phyloP scores from a whole-genome alignment of 2,888 invertebrate genomes.

The Tenthredo mesomela region DNA sequence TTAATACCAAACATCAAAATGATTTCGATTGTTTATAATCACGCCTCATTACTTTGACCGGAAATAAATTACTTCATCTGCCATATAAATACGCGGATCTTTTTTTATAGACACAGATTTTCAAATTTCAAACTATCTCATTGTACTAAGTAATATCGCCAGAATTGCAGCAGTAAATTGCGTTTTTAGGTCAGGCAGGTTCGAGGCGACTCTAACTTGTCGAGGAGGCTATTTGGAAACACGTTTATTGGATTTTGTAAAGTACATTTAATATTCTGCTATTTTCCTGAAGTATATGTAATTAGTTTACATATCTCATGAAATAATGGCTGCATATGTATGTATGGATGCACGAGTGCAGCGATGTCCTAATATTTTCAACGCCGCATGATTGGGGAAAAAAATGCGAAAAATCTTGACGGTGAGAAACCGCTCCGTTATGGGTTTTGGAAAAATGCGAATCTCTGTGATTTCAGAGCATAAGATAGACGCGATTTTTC shows the following conservation, averaged over 20 bases:
- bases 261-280: constrained; percentile 28
- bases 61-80: neutral
- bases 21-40: neutral
- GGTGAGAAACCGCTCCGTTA: neutral
- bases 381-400: constrained; percentile 3
- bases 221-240: constrained; percentile 3
- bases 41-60: neutral
- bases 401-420: neutral
- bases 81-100: neutral
- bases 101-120: neutral
- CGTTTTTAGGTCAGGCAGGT: constrained; percentile 15
- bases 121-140: neutral
- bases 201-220: constrained; percentile 13
- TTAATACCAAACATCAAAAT: neutral
- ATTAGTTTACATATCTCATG: constrained; percentile 14
- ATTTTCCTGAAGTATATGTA: constrained; percentile 13
- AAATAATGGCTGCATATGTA: neutral
- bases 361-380: neutral
- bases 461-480: constrained; percentile 25
- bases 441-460: constrained; percentile 2
- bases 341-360: neutral
- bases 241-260: constrained; percentile 29
- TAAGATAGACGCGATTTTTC: constrained; percentile 37
- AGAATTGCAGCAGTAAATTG: neutral
- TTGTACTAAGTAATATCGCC: neutral